These are phyloP conservation scores for Dasysyrphus tricinctus DNA, from an alignment of 2,888 invertebrate species.

Conservation along the genomic window DNA sequence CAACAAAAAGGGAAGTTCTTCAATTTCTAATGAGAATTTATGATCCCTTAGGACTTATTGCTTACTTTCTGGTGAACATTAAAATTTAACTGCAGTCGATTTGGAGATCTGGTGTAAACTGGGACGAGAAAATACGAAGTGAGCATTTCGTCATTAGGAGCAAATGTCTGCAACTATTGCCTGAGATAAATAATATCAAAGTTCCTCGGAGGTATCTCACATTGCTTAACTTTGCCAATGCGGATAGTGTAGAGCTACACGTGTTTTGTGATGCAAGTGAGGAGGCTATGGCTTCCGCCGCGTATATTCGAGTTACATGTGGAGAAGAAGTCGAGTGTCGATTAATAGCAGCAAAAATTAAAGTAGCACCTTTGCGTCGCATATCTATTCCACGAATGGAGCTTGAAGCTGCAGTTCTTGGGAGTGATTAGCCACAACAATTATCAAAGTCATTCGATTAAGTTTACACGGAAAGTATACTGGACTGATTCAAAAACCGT, in stretches of 20 bases:
- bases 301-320: slow-evolving; percentile 59
- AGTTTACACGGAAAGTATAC: slow-evolving; percentile 47
- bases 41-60: too few relatives aligned
- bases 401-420: slow-evolving; percentile 57
- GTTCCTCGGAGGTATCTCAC: slow-evolving; percentile 29
- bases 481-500: slow-evolving; percentile 77
- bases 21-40: too few relatives aligned
- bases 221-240: too few relatives aligned
- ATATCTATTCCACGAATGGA: slow-evolving; percentile 53
- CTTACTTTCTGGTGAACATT: too few relatives aligned
- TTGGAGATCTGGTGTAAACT: too few relatives aligned
- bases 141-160: too few relatives aligned
- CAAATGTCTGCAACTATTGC: background rate
- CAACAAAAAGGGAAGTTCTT: too few relatives aligned
- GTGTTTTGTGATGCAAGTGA: slow-evolving; percentile 68
- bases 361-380: slow-evolving; percentile 43
- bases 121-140: too few relatives aligned
- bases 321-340: too few relatives aligned
- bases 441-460: slow-evolving; percentile 39
- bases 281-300: slow-evolving; percentile 67
- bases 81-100: too few relatives aligned
- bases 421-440: slow-evolving; percentile 38
- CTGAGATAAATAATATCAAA: slow-evolving; percentile 9
- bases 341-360: slow-evolving; percentile 20
- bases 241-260: slow-evolving; percentile 16